phyloP scores from a whole-genome alignment of 2,888 invertebrate genomes.

The Geophilus truncorum region DNA sequence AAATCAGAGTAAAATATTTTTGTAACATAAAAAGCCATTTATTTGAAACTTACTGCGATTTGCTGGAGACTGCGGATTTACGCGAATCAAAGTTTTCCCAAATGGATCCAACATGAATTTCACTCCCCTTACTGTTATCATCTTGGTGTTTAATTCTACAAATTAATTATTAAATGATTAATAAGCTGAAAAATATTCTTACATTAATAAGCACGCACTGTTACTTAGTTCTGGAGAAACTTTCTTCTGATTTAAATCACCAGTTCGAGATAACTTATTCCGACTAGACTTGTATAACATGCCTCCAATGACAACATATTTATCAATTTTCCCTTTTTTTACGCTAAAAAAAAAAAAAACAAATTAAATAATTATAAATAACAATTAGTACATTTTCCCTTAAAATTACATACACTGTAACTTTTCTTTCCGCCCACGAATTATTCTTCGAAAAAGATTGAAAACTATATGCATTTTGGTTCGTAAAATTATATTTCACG shows the following conservation, averaged over 20 bases:
- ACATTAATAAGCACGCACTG: not conserved
- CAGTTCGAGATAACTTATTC: slow-evolving; percentile 19
- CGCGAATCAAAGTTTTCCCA: slow-evolving; percentile 30
- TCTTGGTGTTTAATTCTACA: slow-evolving; percentile 28
- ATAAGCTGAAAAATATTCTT: not conserved
- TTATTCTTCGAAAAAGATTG: not conserved
- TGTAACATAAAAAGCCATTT: not conserved
- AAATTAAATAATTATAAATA: not conserved
- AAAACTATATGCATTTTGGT: not conserved
- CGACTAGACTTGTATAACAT: slow-evolving; percentile 33
- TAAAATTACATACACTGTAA: not conserved
- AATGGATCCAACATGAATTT: slow-evolving; percentile 32
- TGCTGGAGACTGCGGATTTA: not conserved
- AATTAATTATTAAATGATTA: not conserved
- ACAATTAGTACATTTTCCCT: not conserved
- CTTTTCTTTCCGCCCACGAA: not conserved
- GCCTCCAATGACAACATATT: slow-evolving; percentile 33
- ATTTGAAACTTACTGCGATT: not conserved
- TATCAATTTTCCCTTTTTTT: not conserved
- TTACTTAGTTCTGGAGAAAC: not conserved
- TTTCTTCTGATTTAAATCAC: not conserved
- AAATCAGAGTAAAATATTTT: not conserved
- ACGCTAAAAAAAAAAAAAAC: not conserved
- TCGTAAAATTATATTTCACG: not conserved
- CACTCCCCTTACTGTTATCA: slow-evolving; percentile 33